Evolutionary conservation across 2,888 invertebrate species (phyloP).

Genomic region (Aporophyla nigra): DNA sequence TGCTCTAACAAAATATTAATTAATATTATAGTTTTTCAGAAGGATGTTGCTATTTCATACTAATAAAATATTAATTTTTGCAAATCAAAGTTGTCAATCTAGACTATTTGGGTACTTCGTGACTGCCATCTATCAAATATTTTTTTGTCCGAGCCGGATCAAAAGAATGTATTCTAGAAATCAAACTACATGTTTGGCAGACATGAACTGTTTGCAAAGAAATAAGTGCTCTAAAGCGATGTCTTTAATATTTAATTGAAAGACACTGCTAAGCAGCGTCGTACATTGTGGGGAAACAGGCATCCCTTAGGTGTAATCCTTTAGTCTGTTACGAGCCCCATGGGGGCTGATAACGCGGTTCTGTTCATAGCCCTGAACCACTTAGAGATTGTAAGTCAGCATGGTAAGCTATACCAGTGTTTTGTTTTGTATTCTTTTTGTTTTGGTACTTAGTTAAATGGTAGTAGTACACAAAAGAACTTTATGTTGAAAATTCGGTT

Average conservation of each 20-base stretch:
- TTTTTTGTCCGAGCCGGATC: conserved; percentile 12
- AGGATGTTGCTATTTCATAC: neutral
- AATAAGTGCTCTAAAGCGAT: conserved; percentile 17
- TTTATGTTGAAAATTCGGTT: neutral
- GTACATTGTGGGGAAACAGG: conserved; percentile 33
- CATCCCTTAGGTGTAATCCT: conserved; percentile 49
- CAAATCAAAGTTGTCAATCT: neutral
- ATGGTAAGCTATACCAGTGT: conserved; percentile 19
- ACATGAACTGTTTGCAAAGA: conserved; percentile 1
- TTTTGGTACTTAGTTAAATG: conserved; percentile 3
- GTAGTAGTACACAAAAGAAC: conserved; percentile 2
- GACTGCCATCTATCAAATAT: neutral
- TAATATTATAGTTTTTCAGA: neutral
- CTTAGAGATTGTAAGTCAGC: conserved; percentile 51
- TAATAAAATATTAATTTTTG: neutral
- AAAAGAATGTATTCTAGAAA: neutral
- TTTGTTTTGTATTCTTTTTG: conserved; percentile 29
- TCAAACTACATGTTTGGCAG: neutral
- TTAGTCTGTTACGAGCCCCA: conserved; percentile 49
- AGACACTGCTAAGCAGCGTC: conserved; percentile 30
- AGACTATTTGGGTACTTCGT: neutral
- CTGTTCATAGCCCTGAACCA: conserved; percentile 51
- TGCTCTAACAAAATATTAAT: neutral
- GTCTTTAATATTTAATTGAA: conserved; percentile 50
- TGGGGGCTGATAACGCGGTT: conserved; percentile 54